Conservation (phyloP, 1,140 invertebrate species). For the Oreohelix idahoensis region DNA sequence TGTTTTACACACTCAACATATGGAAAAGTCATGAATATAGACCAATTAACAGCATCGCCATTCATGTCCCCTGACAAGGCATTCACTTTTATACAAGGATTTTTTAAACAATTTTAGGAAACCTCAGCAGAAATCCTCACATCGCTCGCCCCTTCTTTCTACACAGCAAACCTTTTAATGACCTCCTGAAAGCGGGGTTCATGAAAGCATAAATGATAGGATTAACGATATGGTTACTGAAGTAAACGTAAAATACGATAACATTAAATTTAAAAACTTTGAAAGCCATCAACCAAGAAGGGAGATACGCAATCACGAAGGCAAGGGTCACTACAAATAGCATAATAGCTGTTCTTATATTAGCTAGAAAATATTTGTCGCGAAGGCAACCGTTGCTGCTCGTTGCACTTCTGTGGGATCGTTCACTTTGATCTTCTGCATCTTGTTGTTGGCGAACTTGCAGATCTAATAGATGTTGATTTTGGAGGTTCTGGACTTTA, state of each 20-base stretch:
- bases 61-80: no score
- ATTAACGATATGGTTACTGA: constrained; percentile 69
- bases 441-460: neutral
- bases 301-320: constrained; percentile 68
- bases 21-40: no score
- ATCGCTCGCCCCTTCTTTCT: neutral
- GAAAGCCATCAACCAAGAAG: constrained; percentile 67
- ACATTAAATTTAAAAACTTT: constrained; percentile 56
- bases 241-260: constrained; percentile 69
- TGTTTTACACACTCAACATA: no score
- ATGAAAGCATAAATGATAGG: constrained; percentile 71
- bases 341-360: constrained; percentile 68
- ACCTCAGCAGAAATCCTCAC: no score
- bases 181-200: constrained; percentile 69
- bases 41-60: no score
- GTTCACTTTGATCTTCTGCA: neutral
- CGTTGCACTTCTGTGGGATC: neutral
- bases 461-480: neutral
- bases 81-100: no score
- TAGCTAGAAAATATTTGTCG: constrained; percentile 62
- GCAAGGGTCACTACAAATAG: constrained; percentile 69
- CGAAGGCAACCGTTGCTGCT: constrained; percentile 40
- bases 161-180: constrained; percentile 51
- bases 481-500: neutral
- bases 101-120: no score